Evolutionary conservation across 2,888 invertebrate genomes (phyloP).

Genomic region (Drosophila gaucha): DNA sequence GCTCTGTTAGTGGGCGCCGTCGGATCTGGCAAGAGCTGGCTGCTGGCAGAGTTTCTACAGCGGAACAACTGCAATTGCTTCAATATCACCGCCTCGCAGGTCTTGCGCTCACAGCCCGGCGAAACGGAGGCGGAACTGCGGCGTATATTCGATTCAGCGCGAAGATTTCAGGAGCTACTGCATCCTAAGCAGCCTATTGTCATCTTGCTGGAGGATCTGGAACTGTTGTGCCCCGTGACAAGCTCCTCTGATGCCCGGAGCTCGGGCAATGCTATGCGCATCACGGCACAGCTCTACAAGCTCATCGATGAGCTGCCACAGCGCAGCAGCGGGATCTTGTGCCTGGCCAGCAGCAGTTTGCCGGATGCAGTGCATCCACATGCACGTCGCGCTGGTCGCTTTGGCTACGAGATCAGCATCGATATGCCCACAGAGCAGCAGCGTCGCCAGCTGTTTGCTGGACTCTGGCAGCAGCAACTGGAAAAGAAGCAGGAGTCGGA

Average conservation of each 20-base stretch:
- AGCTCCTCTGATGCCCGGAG: conserved; percentile 53
- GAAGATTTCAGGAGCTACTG: conserved; percentile 74
- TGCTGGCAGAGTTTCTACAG: conserved; percentile 85
- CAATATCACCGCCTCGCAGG: conserved; percentile 84
- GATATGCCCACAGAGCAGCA: conserved; percentile 85
- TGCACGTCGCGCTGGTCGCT: conserved; percentile 86
- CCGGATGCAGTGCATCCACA: conserved; percentile 85
- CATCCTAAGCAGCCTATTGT: conserved; percentile 78
- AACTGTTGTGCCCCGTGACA: conserved; percentile 84
- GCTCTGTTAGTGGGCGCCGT: conserved; percentile 85
- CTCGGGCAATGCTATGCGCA: conserved; percentile 82
- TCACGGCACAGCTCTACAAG: conserved; percentile 85
- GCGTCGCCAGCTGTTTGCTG: conserved; percentile 84
- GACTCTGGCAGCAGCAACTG: conserved; percentile 59
- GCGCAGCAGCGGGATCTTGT: conserved; percentile 82
- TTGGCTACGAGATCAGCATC: conserved; percentile 86
- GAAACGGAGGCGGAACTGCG: conserved; percentile 85
- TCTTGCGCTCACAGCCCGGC: conserved; percentile 85
- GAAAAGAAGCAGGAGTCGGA: conserved; percentile 26
- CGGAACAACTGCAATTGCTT: conserved; percentile 85
- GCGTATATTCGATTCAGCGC: conserved; percentile 85
- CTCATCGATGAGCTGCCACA: conserved; percentile 85
- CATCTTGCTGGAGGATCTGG: conserved; percentile 85
- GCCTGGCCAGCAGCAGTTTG: conserved; percentile 86
- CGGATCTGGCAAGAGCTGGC: conserved; percentile 87